Base-by-base conservation (phyloP, 2,113 vertebrate genomes). In the Podarcis raffonei region DNA sequence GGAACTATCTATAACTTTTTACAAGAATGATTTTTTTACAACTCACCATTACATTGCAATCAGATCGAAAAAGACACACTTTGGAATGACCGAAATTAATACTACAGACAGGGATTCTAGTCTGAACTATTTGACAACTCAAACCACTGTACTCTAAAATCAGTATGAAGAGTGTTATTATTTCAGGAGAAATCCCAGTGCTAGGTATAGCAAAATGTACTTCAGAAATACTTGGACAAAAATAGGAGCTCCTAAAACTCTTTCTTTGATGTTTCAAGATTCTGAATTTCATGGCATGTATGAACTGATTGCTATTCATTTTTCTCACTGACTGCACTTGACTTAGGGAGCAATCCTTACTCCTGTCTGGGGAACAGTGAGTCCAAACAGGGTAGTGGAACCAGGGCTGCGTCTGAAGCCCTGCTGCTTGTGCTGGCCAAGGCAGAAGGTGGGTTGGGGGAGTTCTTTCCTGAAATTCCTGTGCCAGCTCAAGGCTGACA, bases 1-100 rank as follows among this genome's bases (percentile, higher is more conserved):
- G 83, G 68, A 89, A 23, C 27, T 68, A 93, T 62, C 3, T 87
- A 59, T 37, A 85, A 66, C 76, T 86, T 57, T 65, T 89, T 27
- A 18, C 59, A 76, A 42, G 59, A 39, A 53, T 79, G 68, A 15
- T 32, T 5, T 39, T 23, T 90, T 78, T 84, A 15, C 7, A 48
- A 48, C 6, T 39, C 89, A 88, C 13, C 27, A 53, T 81, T 91
- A 13, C 62, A 90, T 82, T 82, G 25, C 25, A 42, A 89, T 74
- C 82, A 77, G 53, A 30, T 30, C 25, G 59, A 57, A 35, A 66
- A 69, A 53, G 7, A 39, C 3, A 68, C 4, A n/a, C 77, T 68
- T 72, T 86, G 6, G 81, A 76, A 83, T 12, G 2, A 83, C 25
- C n/a, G 71, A 57, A 11, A 23, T 84, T 83, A 90, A 6, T 42